These are phyloP conservation scores for Portunus trituberculatus DNA, from an alignment of 1,140 invertebrate species.

Conservation along the genomic window DNA sequence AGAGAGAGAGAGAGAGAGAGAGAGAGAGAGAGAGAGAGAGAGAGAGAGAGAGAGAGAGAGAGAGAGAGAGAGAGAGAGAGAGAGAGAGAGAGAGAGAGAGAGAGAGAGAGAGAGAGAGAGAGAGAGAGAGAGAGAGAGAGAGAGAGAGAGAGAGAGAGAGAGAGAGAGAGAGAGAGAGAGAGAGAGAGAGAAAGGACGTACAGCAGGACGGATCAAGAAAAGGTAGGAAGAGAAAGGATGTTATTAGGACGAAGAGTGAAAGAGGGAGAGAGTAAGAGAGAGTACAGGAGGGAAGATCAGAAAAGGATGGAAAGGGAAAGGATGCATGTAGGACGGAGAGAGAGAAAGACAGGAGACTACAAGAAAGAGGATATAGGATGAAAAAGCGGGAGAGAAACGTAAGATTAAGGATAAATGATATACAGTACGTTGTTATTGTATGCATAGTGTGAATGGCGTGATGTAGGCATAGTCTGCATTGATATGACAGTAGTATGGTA, in stretches of 20 bases:
- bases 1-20: not conserved
- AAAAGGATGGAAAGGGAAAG: too few relatives aligned
- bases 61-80: not conserved
- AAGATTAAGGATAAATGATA: not conserved
- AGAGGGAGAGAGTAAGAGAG: too few relatives aligned
- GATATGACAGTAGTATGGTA: too few relatives aligned
- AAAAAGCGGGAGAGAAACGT: not conserved
- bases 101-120: conserved; percentile 29
- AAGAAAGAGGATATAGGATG: not conserved
- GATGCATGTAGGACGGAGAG: too few relatives aligned
- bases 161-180: conserved; percentile 6
- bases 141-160: conserved; percentile 43
- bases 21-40: not conserved
- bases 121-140: conserved; percentile 33
- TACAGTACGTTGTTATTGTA: too few relatives aligned
- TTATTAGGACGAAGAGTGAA: too few relatives aligned
- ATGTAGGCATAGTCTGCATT: too few relatives aligned
- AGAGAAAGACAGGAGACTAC: not conserved
- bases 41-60: not conserved
- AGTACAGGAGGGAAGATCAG: too few relatives aligned
- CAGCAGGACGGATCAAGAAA: not conserved
- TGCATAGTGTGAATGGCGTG: too few relatives aligned
- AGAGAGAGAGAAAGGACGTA: not conserved
- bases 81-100: not conserved
- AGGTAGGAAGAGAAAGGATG: too few relatives aligned